Base-by-base conservation (phyloP, 2,888 invertebrate species). In the Thyatira batis region DNA sequence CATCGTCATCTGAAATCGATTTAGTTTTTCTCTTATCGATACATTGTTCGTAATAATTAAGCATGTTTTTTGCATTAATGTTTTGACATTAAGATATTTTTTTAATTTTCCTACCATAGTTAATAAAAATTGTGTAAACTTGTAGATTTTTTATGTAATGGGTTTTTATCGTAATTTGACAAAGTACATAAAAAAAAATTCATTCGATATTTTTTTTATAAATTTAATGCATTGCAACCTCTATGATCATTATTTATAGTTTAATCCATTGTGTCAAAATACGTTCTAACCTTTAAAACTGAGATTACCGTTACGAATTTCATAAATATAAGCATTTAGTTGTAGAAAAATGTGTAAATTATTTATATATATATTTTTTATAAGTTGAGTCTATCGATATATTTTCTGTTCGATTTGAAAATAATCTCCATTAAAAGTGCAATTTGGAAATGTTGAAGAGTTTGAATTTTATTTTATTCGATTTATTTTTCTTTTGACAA, bases 301-400 rank as follows among this genome's bases (percentile, higher is more conserved):
- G 79, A 76, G 73, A 76, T 77, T 77, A 73, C 66, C 64, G 61
- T 68, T 61, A 73, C 67, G 74, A 74, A 73, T 78, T 71, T 69
- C 61, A 72, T 66, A 52, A 59, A 50, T 54, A 57, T 55, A 45
- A 61, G 23, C 20, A 27, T 48, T 39, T 52, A 25, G 50, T 51
- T 65, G 54, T 61, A 51, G 45, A 50, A 55, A 66, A 44, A 30
- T 54, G 23, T 52, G 55, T 53, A 54, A 54, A 45, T 49, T 45
- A 28, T 53, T 54, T 48, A n/a, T n/a, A n/a, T 53, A 52, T 54
- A 13, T 46, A 25, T 46, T 50, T 23, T 39, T 21, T 43, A n/a
- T 50, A 20, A 60, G 57, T 61, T 59, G 59, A 71, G 65, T 67
- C 58, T 65, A 59, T 54, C 60, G 69, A 71, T 65, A 67, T 66